Base-by-base conservation (phyloP, 2,113 vertebrate genomes). In the Amphilophus citrinellus region DNA sequence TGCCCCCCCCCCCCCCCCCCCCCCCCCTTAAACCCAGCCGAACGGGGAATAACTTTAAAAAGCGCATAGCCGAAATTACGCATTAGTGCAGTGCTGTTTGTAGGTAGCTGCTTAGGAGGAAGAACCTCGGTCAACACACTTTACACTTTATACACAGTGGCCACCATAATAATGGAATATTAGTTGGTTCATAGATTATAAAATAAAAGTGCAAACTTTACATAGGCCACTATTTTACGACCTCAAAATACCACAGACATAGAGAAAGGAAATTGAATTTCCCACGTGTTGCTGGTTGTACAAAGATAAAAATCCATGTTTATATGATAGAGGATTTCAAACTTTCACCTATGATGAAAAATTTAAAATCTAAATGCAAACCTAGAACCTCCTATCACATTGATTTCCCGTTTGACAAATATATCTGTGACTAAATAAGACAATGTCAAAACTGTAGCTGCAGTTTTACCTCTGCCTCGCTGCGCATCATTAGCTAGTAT, bases 1-100 rank as follows among this genome's bases (percentile, higher is more conserved):
- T 76, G 79, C 68, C 87, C 81, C 10, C 79, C 76, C 24, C 17
- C 42, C 20, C n/a, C n/a, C n/a, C n/a, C n/a, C n/a, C n/a, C 68
- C 87, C 81, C 10, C 79, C 76, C 24, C 17, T 22, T 30, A 56
- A 32, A 77, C 61, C 61, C 68, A 61, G 35, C 1, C 6, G 75
- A 77, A 61, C 39, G 30, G 24, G 18, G 59, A 37, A 39, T 75
- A 61, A 37, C 42, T 76, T 76, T 4, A 79, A 39, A 76, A 47
- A 8, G 27, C 27, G 76, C 39, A 15, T 47, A 47, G 59, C 59
- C 18, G 22, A 71, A 61, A 63, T 68, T 66, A 50, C 24, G 61
- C 84, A 73, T 35, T 22, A 79, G 7, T 47, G 15, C 15, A 57
- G 11, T 24, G 18, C 24, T 14, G 20, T 47, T 24, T 79, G 11